Percentiles rank a stretch among this genome's conserved stretches.
Conservation (phyloP, 2,797 vertebrate species). For the Cebuella pygmaea region DNA sequence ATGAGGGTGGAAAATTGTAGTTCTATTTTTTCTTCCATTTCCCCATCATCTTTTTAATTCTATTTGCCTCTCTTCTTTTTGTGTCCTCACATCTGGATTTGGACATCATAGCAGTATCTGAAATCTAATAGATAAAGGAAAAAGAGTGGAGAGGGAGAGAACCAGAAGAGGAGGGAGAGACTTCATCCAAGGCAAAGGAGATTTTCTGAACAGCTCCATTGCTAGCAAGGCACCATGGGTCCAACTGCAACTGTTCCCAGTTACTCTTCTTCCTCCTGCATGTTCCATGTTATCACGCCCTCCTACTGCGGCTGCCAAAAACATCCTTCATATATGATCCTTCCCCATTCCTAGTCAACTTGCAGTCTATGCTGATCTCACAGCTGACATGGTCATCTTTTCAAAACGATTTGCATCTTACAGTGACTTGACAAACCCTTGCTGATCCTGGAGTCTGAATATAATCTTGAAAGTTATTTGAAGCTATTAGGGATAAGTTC, state of each 20-base stretch:
- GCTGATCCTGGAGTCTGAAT: neutral
- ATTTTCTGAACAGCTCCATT: neutral
- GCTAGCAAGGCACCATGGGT: neutral
- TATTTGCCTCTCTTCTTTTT: neutral
- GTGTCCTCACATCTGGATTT: neutral
- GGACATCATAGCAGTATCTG: neutral
- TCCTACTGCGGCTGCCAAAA: neutral
- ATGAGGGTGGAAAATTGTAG: neutral
- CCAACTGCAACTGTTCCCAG: accelerated
- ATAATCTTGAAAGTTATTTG: neutral
- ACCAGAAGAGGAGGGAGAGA: accelerated
- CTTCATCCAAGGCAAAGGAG: neutral
- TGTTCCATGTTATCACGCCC: accelerated
- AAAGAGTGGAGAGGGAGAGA: neutral
- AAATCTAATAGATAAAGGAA: neutral
- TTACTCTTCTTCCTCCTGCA: neutral
- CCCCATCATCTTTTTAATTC: neutral
- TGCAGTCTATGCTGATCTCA: neutral
- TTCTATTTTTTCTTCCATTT: neutral
- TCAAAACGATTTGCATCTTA: neutral
- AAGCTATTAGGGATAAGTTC: neutral
- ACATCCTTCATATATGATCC: neutral
- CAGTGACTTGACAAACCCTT: neutral
- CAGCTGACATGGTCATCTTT: neutral
- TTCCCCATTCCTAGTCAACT: neutral